Conservation (phyloP, 2,797 vertebrate species). For the Hipposideros larvatus region DNA sequence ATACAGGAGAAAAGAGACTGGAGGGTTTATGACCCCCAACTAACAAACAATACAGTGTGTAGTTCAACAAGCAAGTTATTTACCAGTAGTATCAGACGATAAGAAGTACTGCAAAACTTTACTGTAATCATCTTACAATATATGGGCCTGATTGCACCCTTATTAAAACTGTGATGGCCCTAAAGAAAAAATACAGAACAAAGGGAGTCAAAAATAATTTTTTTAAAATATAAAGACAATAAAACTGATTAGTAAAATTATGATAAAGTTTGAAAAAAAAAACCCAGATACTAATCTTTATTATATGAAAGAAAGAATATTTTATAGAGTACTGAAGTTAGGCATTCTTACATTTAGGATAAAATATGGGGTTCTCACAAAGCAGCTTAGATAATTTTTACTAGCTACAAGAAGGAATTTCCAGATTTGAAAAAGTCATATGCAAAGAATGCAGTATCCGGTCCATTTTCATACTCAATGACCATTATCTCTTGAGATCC, state of each 20-base stretch:
- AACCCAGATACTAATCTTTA: neutral
- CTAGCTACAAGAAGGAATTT: neutral
- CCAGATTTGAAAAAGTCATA: slow-evolving; percentile 45
- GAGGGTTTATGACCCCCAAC: slow-evolving; percentile 42
- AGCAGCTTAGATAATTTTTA: neutral
- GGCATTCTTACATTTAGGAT: neutral
- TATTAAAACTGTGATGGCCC: neutral
- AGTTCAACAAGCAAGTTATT: slow-evolving; percentile 66
- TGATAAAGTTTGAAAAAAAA: neutral
- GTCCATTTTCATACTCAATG: slow-evolving; percentile 20
- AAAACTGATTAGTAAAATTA: slow-evolving; percentile 28
- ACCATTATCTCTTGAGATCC: slow-evolving; percentile 16
- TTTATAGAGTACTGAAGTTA: neutral
- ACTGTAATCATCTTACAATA: neutral
- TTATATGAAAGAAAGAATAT: neutral
- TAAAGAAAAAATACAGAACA: neutral
- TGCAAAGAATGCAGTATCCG: neutral
- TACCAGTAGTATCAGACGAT: slow-evolving; percentile 35
- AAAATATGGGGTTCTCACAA: neutral
- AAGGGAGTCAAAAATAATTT: neutral
- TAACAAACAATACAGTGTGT: slow-evolving; percentile 49
- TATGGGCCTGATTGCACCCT: neutral
- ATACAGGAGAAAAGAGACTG: slow-evolving; percentile 41
- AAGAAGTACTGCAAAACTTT: slow-evolving; percentile 39
- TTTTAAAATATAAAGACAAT: neutral